Conservation (phyloP, 2,113 vertebrate genomes). For the Dromas ardeola region DNA sequence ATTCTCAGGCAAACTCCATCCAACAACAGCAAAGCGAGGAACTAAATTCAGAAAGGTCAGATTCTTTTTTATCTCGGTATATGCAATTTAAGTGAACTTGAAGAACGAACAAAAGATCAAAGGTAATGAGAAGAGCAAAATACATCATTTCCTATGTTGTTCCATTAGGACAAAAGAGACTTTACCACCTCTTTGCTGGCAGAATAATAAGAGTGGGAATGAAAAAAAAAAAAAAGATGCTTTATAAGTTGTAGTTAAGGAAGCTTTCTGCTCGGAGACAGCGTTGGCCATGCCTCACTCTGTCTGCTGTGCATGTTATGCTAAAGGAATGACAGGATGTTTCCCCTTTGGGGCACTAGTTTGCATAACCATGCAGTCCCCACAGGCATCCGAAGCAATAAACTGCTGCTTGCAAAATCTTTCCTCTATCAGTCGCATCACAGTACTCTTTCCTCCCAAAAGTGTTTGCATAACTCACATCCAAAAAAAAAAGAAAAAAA, state of each 20-base stretch:
- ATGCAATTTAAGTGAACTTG: background rate
- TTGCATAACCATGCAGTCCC: constrained; percentile 38
- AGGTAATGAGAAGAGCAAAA: background rate
- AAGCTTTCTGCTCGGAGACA: background rate
- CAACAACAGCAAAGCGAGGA: background rate
- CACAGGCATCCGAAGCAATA: constrained; percentile 21
- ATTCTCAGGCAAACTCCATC: background rate
- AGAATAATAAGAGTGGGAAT: background rate
- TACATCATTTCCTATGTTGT: background rate
- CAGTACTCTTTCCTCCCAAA: background rate
- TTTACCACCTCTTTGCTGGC: background rate
- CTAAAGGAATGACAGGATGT: constrained; percentile 3
- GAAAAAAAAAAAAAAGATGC: background rate
- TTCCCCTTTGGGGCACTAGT: constrained; percentile 18
- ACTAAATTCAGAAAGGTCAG: background rate
- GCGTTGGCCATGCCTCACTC: background rate
- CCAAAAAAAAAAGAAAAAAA: background rate
- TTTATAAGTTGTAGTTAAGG: background rate
- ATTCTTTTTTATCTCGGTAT: background rate
- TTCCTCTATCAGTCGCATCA: constrained; percentile 19
- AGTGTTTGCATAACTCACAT: background rate
- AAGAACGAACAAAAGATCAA: background rate
- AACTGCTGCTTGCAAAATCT: constrained; percentile 41
- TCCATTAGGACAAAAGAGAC: background rate
- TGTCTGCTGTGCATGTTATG: background rate